Conservation (phyloP, 2,113 vertebrate species). For the Micronycteris hirsuta region DNA sequence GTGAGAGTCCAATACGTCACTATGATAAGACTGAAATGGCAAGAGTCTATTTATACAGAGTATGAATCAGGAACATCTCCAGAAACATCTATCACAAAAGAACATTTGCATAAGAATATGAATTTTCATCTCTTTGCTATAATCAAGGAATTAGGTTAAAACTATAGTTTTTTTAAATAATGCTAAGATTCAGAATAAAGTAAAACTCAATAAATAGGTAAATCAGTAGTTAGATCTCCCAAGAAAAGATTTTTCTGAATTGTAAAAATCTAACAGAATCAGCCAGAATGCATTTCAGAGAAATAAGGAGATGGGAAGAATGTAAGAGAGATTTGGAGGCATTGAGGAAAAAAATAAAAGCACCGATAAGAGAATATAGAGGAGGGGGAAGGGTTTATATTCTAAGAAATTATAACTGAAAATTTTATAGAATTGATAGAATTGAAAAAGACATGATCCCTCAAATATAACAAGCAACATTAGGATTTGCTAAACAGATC, state of each 20-base stretch:
- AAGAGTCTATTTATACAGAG: conserved; percentile 43
- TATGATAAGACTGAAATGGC: background rate
- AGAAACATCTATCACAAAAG: conserved; percentile 21
- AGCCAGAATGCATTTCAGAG: background rate
- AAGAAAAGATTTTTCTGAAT: background rate
- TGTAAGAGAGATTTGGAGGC: background rate
- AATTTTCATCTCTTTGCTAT: conserved; percentile 42
- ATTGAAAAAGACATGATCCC: background rate
- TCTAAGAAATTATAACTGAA: background rate
- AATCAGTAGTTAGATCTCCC: background rate
- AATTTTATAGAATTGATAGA: conserved; percentile 3
- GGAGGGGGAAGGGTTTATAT: background rate
- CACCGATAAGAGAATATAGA: background rate
- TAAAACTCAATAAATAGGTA: conserved; percentile 8
- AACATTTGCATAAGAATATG: conserved; percentile 56
- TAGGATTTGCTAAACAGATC: background rate
- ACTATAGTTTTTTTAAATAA: background rate
- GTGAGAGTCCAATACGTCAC: conserved; percentile 49
- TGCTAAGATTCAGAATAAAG: background rate
- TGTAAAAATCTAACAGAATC: background rate
- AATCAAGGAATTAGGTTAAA: conserved; percentile 41
- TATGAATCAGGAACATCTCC: conserved; percentile 34
- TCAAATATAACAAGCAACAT: background rate
- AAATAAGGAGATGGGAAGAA: background rate
- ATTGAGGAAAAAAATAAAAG: background rate